phyloP scores from a whole-genome alignment of 1,140 invertebrate species.

The Anoplolepis gracilipes region DNA sequence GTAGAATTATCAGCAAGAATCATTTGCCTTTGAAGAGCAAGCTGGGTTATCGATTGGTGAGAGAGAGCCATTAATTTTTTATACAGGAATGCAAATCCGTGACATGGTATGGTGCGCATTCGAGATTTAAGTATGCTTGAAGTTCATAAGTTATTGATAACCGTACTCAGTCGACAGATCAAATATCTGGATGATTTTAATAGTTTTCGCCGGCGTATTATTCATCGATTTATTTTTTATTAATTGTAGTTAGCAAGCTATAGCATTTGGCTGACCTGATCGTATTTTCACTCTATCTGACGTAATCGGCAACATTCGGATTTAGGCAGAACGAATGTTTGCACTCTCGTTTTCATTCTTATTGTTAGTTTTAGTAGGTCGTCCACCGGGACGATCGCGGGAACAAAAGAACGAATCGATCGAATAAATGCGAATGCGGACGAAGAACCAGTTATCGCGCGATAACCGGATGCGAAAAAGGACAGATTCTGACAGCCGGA shows the following conservation, averaged over 20 bases:
- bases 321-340: neutral
- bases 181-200: neutral
- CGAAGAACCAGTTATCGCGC: conserved; percentile 21
- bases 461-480: conserved; percentile 19
- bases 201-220: too few relatives aligned
- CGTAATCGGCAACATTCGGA: neutral
- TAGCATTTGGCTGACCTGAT: neutral
- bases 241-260: too few relatives aligned
- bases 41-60: conserved; percentile 11
- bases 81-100: neutral
- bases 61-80: conserved; percentile 30
- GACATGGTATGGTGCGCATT: neutral
- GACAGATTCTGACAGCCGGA: neutral
- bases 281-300: neutral
- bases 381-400: neutral
- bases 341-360: conserved; percentile 27
- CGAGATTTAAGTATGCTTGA: conserved; percentile 6
- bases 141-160: neutral
- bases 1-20: conserved; percentile 11
- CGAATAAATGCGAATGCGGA: neutral
- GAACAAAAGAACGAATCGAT: conserved; percentile 38
- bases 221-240: neutral
- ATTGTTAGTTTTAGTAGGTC: conserved; percentile 37
- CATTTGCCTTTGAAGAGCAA: neutral
- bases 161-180: neutral